Evolutionary conservation across 2,888 invertebrate genomes (phyloP).

Genomic region (Plemyria rubiginata): DNA sequence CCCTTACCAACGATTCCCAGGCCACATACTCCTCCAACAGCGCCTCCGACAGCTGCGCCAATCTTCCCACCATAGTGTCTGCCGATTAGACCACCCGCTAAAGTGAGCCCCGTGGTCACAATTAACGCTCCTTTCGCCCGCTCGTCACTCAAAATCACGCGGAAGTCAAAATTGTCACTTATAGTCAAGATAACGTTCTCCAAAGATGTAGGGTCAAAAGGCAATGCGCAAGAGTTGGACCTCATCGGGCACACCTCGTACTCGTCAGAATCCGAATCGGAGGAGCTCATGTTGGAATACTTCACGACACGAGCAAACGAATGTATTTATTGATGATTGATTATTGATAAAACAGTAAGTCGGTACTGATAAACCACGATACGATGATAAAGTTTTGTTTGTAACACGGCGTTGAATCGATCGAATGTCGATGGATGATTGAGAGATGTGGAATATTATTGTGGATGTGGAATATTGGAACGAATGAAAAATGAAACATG

Average conservation of each 20-base stretch:
- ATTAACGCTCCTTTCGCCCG: slow-evolving; percentile 58
- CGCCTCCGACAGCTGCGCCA: slow-evolving; percentile 72
- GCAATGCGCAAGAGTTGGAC: slow-evolving; percentile 50
- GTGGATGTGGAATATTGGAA: too few relatives aligned
- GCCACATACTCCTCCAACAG: slow-evolving; percentile 73
- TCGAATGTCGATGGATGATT: too few relatives aligned
- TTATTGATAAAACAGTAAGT: neutral
- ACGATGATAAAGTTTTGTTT: neutral
- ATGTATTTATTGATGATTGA: neutral
- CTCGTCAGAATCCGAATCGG: slow-evolving; percentile 55
- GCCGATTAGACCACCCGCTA: slow-evolving; percentile 72
- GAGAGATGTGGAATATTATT: too few relatives aligned
- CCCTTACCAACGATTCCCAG: slow-evolving; percentile 70
- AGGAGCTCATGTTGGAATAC: slow-evolving; percentile 41
- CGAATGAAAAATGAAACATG: too few relatives aligned
- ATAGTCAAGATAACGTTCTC: slow-evolving; percentile 69
- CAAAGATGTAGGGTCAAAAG: slow-evolving; percentile 63
- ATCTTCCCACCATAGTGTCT: slow-evolving; percentile 72
- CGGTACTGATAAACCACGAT: neutral
- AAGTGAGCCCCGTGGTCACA: slow-evolving; percentile 66
- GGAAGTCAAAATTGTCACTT: slow-evolving; percentile 70
- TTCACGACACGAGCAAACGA: neutral
- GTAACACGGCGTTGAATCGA: too few relatives aligned
- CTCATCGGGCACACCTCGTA: slow-evolving; percentile 54
- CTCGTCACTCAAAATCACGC: slow-evolving; percentile 61